Percentiles rank a stretch among this genome's conserved stretches.
phyloP scores from a whole-genome alignment of 1,140 invertebrate species.

The Oppia nitens region DNA sequence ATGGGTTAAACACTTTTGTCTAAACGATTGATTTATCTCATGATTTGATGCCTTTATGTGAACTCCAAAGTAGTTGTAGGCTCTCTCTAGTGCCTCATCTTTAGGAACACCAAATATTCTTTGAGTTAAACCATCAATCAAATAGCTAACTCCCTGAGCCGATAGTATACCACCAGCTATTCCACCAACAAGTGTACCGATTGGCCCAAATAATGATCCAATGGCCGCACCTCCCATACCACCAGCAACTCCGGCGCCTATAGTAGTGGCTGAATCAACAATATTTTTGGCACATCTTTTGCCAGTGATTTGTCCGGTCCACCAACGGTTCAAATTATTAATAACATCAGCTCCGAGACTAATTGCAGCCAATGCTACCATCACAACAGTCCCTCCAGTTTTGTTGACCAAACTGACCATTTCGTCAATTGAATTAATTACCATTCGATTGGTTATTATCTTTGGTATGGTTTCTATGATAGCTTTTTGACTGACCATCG shows the following conservation, averaged over 20 bases:
- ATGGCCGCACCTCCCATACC: slow-evolving; percentile 1
- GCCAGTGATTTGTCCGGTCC: background rate
- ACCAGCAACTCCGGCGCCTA: background rate
- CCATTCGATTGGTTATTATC: background rate
- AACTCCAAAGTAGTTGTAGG: slow-evolving; percentile 5
- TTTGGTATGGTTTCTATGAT: background rate
- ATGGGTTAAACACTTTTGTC: background rate
- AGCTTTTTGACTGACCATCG: background rate
- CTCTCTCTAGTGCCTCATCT: background rate
- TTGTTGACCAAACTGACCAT: background rate
- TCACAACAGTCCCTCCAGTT: background rate
- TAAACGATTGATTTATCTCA: background rate
- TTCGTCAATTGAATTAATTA: background rate
- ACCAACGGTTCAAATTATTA: background rate
- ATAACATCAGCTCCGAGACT: background rate
- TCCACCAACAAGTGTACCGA: background rate
- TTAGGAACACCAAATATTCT: background rate
- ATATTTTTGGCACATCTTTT: slow-evolving; percentile 1
- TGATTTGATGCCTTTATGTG: background rate
- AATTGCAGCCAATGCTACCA: background rate
- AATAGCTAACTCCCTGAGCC: background rate
- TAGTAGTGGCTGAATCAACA: background rate
- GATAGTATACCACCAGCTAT: background rate
- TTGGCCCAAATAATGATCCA: background rate
- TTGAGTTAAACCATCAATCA: background rate